Evolutionary conservation across 2,888 invertebrate species (phyloP).

Genomic region (Heteromurus nitidus): DNA sequence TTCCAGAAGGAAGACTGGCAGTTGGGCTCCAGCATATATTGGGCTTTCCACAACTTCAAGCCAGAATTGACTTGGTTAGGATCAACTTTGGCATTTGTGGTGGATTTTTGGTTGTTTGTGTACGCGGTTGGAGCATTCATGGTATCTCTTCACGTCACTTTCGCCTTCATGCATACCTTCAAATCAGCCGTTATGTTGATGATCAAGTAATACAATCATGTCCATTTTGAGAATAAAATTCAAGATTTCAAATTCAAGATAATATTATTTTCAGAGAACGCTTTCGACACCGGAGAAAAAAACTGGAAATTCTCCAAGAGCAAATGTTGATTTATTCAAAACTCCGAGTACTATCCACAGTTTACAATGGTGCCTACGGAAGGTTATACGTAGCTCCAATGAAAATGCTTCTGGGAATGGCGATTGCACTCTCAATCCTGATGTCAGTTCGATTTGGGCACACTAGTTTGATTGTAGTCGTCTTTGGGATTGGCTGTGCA

Average conservation of each 20-base stretch:
- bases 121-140: not conserved
- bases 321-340: constrained; percentile 14
- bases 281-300: not conserved
- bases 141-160: not conserved
- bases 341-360: not conserved
- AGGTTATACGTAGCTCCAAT: constrained; percentile 5
- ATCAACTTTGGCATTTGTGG: not conserved
- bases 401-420: not conserved
- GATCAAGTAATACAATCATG: not conserved
- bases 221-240: not conserved
- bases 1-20: constrained; percentile 9
- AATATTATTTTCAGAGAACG: not conserved
- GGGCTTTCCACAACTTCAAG: not conserved
- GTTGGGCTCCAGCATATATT: not conserved
- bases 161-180: not conserved
- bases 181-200: not conserved
- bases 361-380: constrained; percentile 4
- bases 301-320: not conserved
- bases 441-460: not conserved
- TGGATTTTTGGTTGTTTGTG: constrained; percentile 1
- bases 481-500: not conserved
- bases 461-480: not conserved
- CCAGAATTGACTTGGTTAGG: not conserved
- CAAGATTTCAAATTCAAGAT: not conserved
- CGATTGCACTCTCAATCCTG: not conserved